Conservation (phyloP, 1,140 invertebrate genomes). For the Rhizoglyphus robini region DNA sequence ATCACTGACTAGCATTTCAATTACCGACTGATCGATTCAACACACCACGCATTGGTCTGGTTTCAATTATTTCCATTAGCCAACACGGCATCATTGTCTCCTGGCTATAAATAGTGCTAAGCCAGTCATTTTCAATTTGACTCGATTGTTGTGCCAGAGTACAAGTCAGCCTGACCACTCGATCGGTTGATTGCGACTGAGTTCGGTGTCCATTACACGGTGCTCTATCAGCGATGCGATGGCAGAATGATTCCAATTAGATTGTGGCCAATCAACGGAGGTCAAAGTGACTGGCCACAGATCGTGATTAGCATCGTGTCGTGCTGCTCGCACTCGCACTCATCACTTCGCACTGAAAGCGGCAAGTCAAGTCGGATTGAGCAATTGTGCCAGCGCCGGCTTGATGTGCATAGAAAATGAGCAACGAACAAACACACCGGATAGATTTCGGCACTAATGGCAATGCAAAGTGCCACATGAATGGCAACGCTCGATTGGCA, state of each 20-base stretch:
- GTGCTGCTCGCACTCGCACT: not conserved
- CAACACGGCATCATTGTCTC: not conserved
- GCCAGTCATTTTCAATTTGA: too few species aligned
- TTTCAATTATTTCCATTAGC: constrained; percentile 11
- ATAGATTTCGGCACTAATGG: not conserved
- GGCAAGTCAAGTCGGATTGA: not conserved
- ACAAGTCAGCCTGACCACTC: not conserved
- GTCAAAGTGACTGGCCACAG: constrained; percentile 6
- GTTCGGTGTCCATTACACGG: not conserved
- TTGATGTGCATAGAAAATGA: constrained; percentile 15
- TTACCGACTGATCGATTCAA: not conserved
- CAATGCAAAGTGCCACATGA: not conserved
- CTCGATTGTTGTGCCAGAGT: not conserved
- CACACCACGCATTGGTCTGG: not conserved
- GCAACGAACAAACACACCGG: not conserved
- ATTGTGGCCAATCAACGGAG: not conserved
- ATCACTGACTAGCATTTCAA: not conserved
- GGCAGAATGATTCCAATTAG: constrained; percentile 9
- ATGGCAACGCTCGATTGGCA: not conserved
- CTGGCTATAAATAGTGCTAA: not conserved
- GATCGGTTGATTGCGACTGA: not conserved
- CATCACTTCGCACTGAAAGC: not conserved
- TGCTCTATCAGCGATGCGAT: not conserved
- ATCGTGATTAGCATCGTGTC: constrained; percentile 14
- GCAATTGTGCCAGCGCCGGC: not conserved